These are phyloP conservation scores for Marmota flaviventris DNA, from an alignment of 2,113 vertebrate species.

Conservation along the genomic window DNA sequence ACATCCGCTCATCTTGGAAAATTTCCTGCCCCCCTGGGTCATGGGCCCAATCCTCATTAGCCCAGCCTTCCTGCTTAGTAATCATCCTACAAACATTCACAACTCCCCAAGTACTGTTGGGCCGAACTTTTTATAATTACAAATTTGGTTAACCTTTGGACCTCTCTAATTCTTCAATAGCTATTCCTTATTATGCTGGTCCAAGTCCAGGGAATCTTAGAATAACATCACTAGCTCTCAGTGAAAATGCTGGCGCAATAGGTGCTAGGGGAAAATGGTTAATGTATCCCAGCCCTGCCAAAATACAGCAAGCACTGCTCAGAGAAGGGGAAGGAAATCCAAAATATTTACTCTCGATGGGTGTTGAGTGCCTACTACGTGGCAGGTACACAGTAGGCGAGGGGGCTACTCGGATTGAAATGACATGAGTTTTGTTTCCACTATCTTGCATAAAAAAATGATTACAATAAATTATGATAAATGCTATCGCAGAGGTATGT, in stretches of 20 bases:
- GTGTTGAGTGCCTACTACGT: background rate
- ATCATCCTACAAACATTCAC: background rate
- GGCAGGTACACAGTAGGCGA: background rate
- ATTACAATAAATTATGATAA: background rate
- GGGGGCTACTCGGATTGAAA: fast-evolving
- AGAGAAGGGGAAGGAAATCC: background rate
- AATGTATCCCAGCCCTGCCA: background rate
- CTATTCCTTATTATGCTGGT: background rate
- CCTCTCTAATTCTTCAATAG: slow-evolving; percentile 52
- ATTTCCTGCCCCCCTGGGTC: background rate
- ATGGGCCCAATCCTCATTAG: slow-evolving; percentile 4
- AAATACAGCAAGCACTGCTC: background rate
- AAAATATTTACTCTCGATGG: background rate
- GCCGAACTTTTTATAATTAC: slow-evolving; percentile 55
- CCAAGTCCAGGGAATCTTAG: slow-evolving; percentile 32
- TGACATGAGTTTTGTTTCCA: background rate
- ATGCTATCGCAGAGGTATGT: background rate
- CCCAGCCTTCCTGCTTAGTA: slow-evolving; percentile 26
- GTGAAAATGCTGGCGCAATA: background rate
- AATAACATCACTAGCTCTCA: background rate
- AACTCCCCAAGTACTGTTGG: slow-evolving; percentile 42
- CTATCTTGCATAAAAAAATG: background rate
- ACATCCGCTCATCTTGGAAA: background rate
- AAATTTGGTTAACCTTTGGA: slow-evolving; percentile 64
- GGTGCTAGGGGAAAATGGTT: background rate